Evolutionary conservation across 2,113 vertebrate species (phyloP), one percentile per base, ranked within the genome.

Genomic region (Mohoua ochrocephala): DNA sequence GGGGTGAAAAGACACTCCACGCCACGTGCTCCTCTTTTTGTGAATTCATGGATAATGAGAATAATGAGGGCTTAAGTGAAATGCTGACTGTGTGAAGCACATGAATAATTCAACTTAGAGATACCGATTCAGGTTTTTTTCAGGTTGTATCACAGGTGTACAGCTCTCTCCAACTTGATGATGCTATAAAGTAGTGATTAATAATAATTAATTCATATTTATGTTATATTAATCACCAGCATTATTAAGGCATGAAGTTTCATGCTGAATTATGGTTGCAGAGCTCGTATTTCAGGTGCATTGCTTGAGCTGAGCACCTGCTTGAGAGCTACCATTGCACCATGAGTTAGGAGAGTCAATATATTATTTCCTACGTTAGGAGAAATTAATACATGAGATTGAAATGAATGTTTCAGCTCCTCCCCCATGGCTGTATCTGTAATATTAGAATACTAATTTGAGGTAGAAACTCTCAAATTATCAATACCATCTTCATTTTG

Each of bases 1-100:
- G 19, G 10, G 20, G 28, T 70, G 33, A 50, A 67, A 45, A 63
- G 60, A 15, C 31, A 20, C 30, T 12, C 0, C 15, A 4, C 22
- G 21, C 28, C 33, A 52, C 0, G 0, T 30, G 9, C 24, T 65
- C 3, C 19, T 49, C 24, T 53, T 44, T 39, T 39, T 2, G 0
- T n/a, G 20, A 26, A 28, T 28, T 19, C n/a, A 10, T 0, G 5
- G 26, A 3, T n/a, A 15, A 54, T 79, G 27, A 84, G 69, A 14
- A n/a, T 90, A 78, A 74, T 27, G 12, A 65, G 37, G 18, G 45
- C 20, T 35, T 85, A 33, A 73, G 31, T 57, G 26, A 84, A 86
- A 45, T 69, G 22, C 33, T 89, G 57, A 83, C 28, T 74, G 2
- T 23, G 18, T 56, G 31, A 84, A 80, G 15, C 35, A 30, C 33